Base-by-base conservation (phyloP, 1,140 invertebrate species). In the Cotesia vestalis region DNA sequence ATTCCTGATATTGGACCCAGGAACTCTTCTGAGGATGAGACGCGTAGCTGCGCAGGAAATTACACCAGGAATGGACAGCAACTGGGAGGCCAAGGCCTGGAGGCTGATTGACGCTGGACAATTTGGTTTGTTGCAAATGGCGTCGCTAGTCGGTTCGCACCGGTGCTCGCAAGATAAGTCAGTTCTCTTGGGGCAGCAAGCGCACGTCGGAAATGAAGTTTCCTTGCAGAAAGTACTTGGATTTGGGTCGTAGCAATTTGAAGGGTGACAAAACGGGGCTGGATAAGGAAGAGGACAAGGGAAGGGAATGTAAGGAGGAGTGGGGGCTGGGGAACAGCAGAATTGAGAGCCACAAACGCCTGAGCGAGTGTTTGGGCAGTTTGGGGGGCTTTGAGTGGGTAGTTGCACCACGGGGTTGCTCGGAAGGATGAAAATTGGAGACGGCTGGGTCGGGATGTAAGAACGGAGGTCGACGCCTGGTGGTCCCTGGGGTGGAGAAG, bases 351-450 rank as follows among this genome's bases (percentile, higher is more conserved):
- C 36, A 52, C 66, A 1, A 53, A 35, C 5, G 59, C 57, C 1
- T 57, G 73, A 1, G 40, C n/a, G 4, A 17, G 27, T 11, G 57
- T 52, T 62, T 8, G 71, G 20, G 14, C 27, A 38, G n/a, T 20
- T 17, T 63, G 46, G 8, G 3, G 57, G 46, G 67, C 12, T 34
- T 53, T 64, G 6, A 60, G 70, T 20, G 69, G 73, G 72, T n/a
- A 67, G 74, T 34, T 69, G 73, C 35, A 55, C 17, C 17, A 20
- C n/a, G 9, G 69, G 76, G 75, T 69, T 78, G 51, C 68, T 79
- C 0, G 84, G 85, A 0, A 86, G 72, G 12, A 86, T 85, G 57
- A 86, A 84, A 35, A 86, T 84, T 1, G 84, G 82, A 12, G 77
- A 51, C 1, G 81, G 36, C 40, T 46, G 40, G 8, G 71, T 76